A percentile compares a stretch with the other conserved stretches of the same genome.
These are phyloP conservation scores for Congeria kusceri DNA, from an alignment of 2,888 invertebrate species.

Conservation along the genomic window DNA sequence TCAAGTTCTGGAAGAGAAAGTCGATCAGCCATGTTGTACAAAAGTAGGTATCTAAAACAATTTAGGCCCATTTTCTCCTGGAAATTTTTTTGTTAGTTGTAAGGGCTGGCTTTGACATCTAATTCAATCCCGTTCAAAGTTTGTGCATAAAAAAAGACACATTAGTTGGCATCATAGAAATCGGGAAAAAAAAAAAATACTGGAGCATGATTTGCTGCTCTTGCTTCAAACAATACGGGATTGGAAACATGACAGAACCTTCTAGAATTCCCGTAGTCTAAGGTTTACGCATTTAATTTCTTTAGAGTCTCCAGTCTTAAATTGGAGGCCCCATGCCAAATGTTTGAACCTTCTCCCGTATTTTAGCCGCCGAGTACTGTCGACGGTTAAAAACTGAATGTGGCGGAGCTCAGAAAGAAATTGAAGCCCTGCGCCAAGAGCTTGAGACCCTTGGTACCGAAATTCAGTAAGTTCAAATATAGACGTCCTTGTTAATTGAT, in stretches of 20 bases:
- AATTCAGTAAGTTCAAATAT: conserved; percentile 79
- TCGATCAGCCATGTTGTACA: conserved; percentile 74
- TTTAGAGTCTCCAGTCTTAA: conserved; percentile 43
- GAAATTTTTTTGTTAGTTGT: conserved; percentile 32
- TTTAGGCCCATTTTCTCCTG: neutral
- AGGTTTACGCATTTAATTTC: conserved; percentile 14
- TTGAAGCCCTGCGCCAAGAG: conserved; percentile 71
- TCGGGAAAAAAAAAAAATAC: no score
- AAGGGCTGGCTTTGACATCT: conserved; percentile 38
- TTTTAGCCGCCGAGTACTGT: conserved; percentile 78
- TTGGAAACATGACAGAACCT: conserved; percentile 13
- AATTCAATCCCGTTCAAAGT: conserved; percentile 2
- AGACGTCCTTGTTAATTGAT: conserved; percentile 10
- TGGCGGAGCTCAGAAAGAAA: conserved; percentile 70
- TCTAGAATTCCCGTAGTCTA: conserved; percentile 23
- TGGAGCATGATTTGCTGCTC: no score
- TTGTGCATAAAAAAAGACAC: neutral
- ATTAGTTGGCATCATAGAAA: no score
- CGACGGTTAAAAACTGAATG: conserved; percentile 75
- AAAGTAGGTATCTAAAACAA: conserved; percentile 69
- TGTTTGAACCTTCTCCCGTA: conserved; percentile 75
- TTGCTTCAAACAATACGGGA: neutral
- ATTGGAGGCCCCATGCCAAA: conserved; percentile 71
- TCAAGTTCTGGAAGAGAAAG: conserved; percentile 69
- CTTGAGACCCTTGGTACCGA: conserved; percentile 74